Conservation (phyloP, 2,888 invertebrate genomes). For the Digitonthophagus gazella region DNA sequence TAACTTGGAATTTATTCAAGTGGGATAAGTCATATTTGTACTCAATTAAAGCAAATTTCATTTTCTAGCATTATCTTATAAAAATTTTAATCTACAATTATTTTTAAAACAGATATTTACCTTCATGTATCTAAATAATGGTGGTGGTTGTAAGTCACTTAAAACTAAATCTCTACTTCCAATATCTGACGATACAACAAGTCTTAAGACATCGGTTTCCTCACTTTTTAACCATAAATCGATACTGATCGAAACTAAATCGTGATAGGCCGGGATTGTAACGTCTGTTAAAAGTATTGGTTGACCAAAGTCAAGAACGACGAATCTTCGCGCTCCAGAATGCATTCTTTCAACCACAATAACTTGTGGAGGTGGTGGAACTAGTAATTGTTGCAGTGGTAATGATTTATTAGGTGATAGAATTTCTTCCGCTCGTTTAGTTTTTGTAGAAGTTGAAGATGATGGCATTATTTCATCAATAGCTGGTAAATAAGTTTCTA, state of each 20-base stretch:
- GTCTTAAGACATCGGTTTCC: constrained; percentile 78
- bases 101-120: constrained; percentile 57
- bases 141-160: constrained; percentile 87
- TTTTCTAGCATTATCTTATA: constrained; percentile 3
- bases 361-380: constrained; percentile 77
- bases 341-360: constrained; percentile 92
- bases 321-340: constrained; percentile 88
- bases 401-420: constrained; percentile 47
- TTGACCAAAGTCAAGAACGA: constrained; percentile 88
- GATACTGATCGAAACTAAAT: constrained; percentile 80
- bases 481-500: constrained; percentile 14
- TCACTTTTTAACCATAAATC: constrained; percentile 89
- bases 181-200: constrained; percentile 85
- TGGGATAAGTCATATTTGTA: no score
- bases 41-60: no score
- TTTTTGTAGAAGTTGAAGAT: constrained; percentile 14
- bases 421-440: constrained; percentile 37
- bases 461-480: constrained; percentile 17
- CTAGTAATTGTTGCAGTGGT: constrained; percentile 75
- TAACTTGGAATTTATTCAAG: no score
- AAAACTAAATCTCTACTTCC: constrained; percentile 81
- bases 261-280: constrained; percentile 76
- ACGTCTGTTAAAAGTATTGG: constrained; percentile 84
- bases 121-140: constrained; percentile 86
- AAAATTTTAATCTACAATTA: background rate